Percentiles rank a stretch among this genome's conserved stretches.
phyloP scores from a whole-genome alignment of 2,888 invertebrate genomes.

The Morinoia aosen region DNA sequence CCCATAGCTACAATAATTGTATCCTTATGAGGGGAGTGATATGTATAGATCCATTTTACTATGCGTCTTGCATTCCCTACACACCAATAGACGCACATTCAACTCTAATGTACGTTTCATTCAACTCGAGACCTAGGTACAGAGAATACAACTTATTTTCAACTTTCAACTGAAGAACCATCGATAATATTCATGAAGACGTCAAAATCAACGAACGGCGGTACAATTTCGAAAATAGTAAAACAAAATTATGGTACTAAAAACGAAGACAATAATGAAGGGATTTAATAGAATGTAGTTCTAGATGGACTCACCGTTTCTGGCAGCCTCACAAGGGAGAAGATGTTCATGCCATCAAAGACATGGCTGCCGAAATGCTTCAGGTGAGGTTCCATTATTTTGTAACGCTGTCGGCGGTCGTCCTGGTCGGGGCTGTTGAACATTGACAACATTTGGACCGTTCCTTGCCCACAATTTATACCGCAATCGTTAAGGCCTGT shows the following conservation, averaged over 20 bases:
- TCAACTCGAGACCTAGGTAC: background rate
- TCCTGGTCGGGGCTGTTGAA: constrained; percentile 78
- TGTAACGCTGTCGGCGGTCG: constrained; percentile 77
- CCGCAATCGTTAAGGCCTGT: background rate
- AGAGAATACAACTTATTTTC: background rate
- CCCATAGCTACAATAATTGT: too few relatives aligned
- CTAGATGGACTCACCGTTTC: constrained; percentile 28
- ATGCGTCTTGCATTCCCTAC: too few relatives aligned
- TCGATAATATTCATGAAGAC: background rate
- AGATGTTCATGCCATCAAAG: constrained; percentile 67
- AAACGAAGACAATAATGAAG: background rate
- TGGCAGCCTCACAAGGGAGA: constrained; percentile 57
- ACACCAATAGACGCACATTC: too few relatives aligned
- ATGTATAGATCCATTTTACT: too few relatives aligned
- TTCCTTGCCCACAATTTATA: background rate
- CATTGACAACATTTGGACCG: background rate
- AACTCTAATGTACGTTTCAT: background rate
- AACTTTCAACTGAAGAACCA: background rate
- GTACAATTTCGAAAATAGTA: background rate
- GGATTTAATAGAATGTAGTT: background rate
- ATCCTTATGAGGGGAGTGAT: too few relatives aligned
- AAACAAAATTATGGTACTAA: background rate
- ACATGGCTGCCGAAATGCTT: constrained; percentile 69
- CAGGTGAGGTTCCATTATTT: constrained; percentile 76
- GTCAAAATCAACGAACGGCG: background rate